Conservation (phyloP, 2,113 vertebrate species). For the Chaetops frenatus region DNA sequence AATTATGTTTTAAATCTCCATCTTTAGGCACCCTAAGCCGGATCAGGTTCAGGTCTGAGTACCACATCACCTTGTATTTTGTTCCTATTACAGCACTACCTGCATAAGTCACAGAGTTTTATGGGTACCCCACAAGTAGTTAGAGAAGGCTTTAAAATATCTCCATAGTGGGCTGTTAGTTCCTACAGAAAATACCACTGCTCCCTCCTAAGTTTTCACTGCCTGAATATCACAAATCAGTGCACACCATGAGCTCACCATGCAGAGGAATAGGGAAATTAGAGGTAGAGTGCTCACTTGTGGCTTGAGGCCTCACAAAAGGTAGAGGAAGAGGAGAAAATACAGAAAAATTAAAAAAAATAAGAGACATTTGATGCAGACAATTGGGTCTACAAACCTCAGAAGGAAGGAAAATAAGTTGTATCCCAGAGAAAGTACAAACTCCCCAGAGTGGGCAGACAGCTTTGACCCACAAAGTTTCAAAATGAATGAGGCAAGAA, state of each 20-base stretch:
- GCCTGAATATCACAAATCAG: not conserved
- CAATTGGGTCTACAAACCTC: not conserved
- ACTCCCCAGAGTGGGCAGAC: not conserved
- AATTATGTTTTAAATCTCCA: not conserved
- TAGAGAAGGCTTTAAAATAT: not conserved
- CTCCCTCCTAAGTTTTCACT: not conserved
- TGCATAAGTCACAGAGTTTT: not conserved
- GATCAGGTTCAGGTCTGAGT: not conserved
- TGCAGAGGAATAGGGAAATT: not conserved
- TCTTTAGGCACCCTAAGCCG: not conserved
- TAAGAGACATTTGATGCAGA: not conserved
- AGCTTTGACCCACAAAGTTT: not conserved
- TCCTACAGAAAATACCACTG: not conserved
- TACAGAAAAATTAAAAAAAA: not conserved
- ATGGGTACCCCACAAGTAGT: not conserved
- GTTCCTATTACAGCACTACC: not conserved
- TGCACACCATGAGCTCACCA: not conserved
- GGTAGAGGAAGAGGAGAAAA: not conserved
- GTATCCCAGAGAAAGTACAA: not conserved
- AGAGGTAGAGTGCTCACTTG: not conserved
- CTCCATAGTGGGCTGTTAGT: not conserved
- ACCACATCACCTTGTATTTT: not conserved
- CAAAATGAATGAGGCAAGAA: not conserved
- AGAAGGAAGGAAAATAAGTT: not conserved
- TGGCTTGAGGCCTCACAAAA: not conserved